These are phyloP conservation scores for Gerris buenoi DNA, from an alignment of 1,140 invertebrate genomes.

Conservation along the genomic window DNA sequence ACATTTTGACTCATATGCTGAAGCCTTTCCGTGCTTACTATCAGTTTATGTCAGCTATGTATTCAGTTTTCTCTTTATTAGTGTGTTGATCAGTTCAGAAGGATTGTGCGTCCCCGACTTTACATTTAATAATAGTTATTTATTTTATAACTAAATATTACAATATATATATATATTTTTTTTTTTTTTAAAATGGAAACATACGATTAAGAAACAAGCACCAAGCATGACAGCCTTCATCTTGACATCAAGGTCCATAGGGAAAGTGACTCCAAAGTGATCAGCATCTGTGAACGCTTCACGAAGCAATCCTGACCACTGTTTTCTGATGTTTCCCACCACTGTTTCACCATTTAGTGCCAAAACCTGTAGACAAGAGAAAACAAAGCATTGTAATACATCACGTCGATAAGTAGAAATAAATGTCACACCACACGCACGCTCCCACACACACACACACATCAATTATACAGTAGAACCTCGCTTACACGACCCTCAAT, in stretches of 20 bases:
- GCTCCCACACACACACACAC: too few relatives aligned
- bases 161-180: slow-evolving; percentile 2
- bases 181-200: slow-evolving; percentile 23
- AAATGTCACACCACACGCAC: too few relatives aligned
- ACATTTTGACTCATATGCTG: not conserved
- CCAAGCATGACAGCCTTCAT: slow-evolving; percentile 67
- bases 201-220: slow-evolving; percentile 55
- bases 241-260: slow-evolving; percentile 60
- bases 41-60: not conserved
- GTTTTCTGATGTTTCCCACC: slow-evolving; percentile 61
- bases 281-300: slow-evolving; percentile 62
- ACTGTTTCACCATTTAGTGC: slow-evolving; percentile 42
- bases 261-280: slow-evolving; percentile 63
- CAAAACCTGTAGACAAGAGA: slow-evolving; percentile 43
- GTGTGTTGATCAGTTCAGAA: not conserved
- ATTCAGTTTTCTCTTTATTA: not conserved
- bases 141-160: not conserved
- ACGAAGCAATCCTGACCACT: slow-evolving; percentile 52
- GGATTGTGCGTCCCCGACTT: not conserved
- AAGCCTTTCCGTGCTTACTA: not conserved
- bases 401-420: too few relatives aligned
- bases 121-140: not conserved
- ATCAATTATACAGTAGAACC: too few relatives aligned
- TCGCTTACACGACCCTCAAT: too few relatives aligned
- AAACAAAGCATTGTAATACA: too few relatives aligned